These are phyloP conservation scores for Hartigia nigra DNA, from an alignment of 2,888 invertebrate species.

Conservation along the genomic window DNA sequence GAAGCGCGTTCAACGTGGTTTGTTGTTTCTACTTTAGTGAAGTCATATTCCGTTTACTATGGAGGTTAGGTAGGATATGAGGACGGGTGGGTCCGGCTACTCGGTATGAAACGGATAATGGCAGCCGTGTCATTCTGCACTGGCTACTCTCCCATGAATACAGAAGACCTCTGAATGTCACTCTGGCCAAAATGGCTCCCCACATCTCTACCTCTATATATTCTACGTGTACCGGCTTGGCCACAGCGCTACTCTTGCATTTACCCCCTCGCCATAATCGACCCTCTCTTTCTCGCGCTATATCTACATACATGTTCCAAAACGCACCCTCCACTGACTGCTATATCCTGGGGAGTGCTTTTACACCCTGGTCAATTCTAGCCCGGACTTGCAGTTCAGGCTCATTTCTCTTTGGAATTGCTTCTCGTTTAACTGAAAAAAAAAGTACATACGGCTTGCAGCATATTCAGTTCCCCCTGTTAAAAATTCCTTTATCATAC, in stretches of 20 bases:
- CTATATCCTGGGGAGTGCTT: neutral
- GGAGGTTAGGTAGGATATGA: neutral
- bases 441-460: neutral
- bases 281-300: neutral
- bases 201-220: neutral
- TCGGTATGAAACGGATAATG: constrained; percentile 8
- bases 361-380: neutral
- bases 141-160: constrained; percentile 4
- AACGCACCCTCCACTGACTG: too few species aligned
- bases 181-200: neutral
- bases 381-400: neutral
- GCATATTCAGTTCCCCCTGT: neutral
- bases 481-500: neutral
- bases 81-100: neutral
- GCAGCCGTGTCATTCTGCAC: constrained; percentile 1
- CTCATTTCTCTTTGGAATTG: neutral
- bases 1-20: neutral
- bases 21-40: neutral
- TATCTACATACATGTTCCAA: neutral
- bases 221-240: constrained; percentile 1
- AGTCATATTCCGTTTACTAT: constrained; percentile 1
- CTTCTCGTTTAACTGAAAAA: neutral
- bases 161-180: constrained; percentile 10
- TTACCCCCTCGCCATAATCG: neutral
- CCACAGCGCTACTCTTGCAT: neutral